Evolutionary conservation across 2,797 vertebrate genomes (phyloP), one percentile per base, ranked within the genome.

Genomic region (Vultur gryphus): DNA sequence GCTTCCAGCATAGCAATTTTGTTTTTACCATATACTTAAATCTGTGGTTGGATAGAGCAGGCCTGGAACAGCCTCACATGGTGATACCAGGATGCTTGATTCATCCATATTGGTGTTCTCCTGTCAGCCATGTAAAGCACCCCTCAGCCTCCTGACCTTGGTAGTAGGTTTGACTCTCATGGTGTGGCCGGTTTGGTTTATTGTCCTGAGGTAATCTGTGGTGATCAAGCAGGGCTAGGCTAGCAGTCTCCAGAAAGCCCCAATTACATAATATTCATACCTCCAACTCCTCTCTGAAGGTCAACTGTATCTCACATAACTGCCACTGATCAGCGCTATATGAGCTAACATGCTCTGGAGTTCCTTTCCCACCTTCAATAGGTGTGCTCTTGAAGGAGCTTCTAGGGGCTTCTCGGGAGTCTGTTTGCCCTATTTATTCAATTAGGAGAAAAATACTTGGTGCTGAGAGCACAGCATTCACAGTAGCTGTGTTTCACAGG

Each of bases 321-420:
- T 65, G n/a, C 8, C 13, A 39, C 20, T 39, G 26, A 16, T 16
- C 35, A 51, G 33, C 5, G 3, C 16, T 76, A 7, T 4, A 35
- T 7, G 7, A 65, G 10, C 21, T 76, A 33, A 33, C 3, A 3
- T 20, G 4, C 51, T 88, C 52, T 51, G 52, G 52, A 76, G 6
- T 33, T 88, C 33, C 52, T 65, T 33, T 80, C 8, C 33, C 18
- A 29, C 4, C 8, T 51, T 35, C 17, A 59, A 2, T 11, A 58
- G 3, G 0, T n/a, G 4, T 33, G 5, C 2, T 78, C 33, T n/a
- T 73, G n/a, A 37, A 24, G 6, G 16, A 57, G 6, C 5, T 84
- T 71, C 41, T 41, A 26, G 19, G 16, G 10, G 6, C 6, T 66
- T 77, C 75, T 57, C 46, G 26, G 23, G 52, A 61, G 25, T 29